Base-by-base conservation (phyloP, 2,797 vertebrate genomes). In the Propithecus deckenii region DNA sequence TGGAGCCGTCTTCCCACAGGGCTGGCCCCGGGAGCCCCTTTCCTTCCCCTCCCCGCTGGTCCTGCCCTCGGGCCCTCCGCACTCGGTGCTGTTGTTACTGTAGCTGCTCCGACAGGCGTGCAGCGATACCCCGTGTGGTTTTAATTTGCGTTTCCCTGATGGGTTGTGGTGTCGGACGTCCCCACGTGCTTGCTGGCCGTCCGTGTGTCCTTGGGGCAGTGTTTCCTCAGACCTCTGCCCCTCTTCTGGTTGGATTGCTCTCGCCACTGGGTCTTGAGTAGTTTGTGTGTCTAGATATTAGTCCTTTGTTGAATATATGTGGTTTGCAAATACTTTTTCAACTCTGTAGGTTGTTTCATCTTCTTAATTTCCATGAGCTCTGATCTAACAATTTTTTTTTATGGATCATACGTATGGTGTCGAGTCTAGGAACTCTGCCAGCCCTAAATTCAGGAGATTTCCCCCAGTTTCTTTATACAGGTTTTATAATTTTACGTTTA, bases 101-200 rank as follows among this genome's bases (percentile, higher is more conserved):
- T 20, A 20, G 48, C 57, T 28, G 0, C 43, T 17, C n/a, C n/a
- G 8, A 32, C 2, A 18, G 43, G 32, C 3, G 11, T 11, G 8
- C 2, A 15, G 35, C 1, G 12, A 12, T 25, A 13, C 2, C 48
- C n/a, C 38, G 2, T 12, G 46, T 59, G 76, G 74, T 25, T 59
- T 32, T 23, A 8, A 0, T 52, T 23, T 52, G 17, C 46, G 32
- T 35, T 71, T 41, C 48, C 32, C 55, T 32, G 46, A 2, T 20
- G 72, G 22, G 13, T 1, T 22, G 3, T 3, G 6, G 20, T 0
- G 22, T 38, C 11, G 28, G 23, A 57, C 32, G 23, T 69, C 7
- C 9, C 48, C 3, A 11, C 8, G 6, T 12, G 30, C 67, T 18
- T 13, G 4, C 43, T 4, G 35, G 41, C 71, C 20, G 1, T 18